Evolutionary conservation across 1,140 invertebrate genomes (phyloP), one percentile per base, ranked within the genome.

Genomic region (Bombus ignitus): DNA sequence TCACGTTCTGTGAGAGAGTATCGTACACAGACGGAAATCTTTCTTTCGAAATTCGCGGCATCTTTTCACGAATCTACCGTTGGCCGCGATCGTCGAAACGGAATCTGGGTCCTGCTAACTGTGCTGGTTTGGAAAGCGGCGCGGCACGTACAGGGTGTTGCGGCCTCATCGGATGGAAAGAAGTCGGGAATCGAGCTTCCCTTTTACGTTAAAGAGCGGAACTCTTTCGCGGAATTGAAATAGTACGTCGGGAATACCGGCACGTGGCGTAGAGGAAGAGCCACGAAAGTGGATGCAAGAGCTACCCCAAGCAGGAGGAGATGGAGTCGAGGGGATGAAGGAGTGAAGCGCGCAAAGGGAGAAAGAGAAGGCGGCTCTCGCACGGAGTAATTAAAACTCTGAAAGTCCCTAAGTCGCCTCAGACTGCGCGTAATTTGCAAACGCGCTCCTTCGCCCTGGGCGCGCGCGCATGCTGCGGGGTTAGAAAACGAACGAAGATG

Each of bases 301-400:
- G 73, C 37, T n/a, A 62, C 25, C 25, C 25, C 22, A 28, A 28
- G 9, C 22, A n/a, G 73, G 6, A 32, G 42, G 9, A 44, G 79
- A 53, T 53, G 22, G 25, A n/a, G 12, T 62, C 59, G 62, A 22
- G 12, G 62, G 37, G 47, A 68, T 53, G 74, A 65, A 37, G 72
- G n/a, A 57, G 44, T 35, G 76, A 2, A 18, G n/a, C 85, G 84
- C n/a, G 77, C 44, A 89, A 75, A 70, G 75, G 76, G 44, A 83
- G 85, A 71, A 81, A 85, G 83, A 82, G 83, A 74, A 47, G 66
- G 62, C n/a, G 74, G 71, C 79, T 81, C 81, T 86, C 87, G 88
- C 77, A 65, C 78, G 80, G 76, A 91, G 91, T 92, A 91, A 92
- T 94, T 94, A 93, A 92, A 94, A 93, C 90, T 92, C 89, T 76